phyloP scores from a whole-genome alignment of 2,888 invertebrate species.

The Cheilosia urbana region DNA sequence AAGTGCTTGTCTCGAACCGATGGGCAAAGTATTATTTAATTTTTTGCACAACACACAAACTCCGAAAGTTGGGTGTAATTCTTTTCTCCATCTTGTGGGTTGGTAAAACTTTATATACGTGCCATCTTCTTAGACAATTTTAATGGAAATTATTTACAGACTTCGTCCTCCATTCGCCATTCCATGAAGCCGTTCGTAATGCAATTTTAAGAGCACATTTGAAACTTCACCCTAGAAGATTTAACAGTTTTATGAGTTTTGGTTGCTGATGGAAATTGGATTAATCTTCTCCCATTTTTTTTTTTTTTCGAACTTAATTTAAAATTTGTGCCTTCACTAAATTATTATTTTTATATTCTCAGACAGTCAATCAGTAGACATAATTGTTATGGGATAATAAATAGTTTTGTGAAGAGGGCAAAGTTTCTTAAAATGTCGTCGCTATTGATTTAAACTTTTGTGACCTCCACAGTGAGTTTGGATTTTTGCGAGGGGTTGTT shows the following conservation, averaged over 20 bases:
- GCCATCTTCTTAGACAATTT: constrained; percentile 34
- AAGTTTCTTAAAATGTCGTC: neutral
- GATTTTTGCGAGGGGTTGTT: too few relatives aligned
- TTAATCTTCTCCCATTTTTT: neutral
- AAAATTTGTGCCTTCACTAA: too few relatives aligned
- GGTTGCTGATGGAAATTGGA: constrained; percentile 20
- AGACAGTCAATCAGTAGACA: too few relatives aligned
- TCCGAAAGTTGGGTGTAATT: neutral
- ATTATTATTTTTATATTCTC: too few relatives aligned
- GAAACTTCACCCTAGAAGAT: constrained; percentile 57
- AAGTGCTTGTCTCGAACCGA: too few relatives aligned
- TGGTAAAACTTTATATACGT: constrained; percentile 24
- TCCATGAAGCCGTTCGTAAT: constrained; percentile 26
- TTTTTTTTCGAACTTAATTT: too few relatives aligned
- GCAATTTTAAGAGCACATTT: constrained; percentile 52
- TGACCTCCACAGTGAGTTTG: too few relatives aligned
- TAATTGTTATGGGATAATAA: too few relatives aligned
- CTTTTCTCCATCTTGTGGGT: neutral
- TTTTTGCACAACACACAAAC: neutral
- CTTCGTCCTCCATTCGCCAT: constrained; percentile 6
- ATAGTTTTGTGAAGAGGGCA: neutral
- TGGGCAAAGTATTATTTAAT: neutral
- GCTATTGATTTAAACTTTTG: too few relatives aligned
- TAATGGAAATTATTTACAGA: constrained; percentile 48
- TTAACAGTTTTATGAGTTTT: constrained; percentile 7